Evolutionary conservation across 2,797 vertebrate genomes (phyloP).

Genomic region (Vireo griseus): DNA sequence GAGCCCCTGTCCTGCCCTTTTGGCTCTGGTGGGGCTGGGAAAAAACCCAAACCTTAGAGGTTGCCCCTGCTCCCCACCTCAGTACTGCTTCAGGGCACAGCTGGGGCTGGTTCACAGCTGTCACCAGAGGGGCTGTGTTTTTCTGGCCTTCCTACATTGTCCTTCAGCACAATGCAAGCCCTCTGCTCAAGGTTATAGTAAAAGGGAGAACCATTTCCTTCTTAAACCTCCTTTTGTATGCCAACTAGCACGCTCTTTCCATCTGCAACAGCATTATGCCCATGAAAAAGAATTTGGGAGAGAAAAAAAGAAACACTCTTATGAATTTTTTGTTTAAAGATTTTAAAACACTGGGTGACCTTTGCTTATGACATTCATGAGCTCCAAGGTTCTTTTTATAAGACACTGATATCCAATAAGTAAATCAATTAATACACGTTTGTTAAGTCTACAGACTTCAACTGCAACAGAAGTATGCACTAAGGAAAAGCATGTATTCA

Average conservation of each 20-base stretch:
- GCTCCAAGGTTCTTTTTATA: not conserved
- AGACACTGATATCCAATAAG: not conserved
- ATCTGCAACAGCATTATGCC: not conserved
- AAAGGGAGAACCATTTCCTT: not conserved
- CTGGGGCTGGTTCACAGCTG: not conserved
- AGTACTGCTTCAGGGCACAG: not conserved
- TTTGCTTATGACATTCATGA: not conserved
- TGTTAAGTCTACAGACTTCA: not conserved
- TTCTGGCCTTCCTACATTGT: not conserved
- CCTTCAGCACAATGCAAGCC: conserved; percentile 10
- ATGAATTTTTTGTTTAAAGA: not conserved
- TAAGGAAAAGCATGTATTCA: conserved; percentile 21
- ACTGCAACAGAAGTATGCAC: not conserved
- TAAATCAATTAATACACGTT: not conserved
- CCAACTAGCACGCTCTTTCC: not conserved
- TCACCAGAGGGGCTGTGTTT: not conserved
- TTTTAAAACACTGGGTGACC: not conserved
- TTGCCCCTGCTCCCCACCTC: not conserved
- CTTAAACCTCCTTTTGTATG: not conserved
- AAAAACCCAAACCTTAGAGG: not conserved
- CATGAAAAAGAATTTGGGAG: not conserved
- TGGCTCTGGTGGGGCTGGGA: not conserved
- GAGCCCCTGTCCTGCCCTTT: not conserved
- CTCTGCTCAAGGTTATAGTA: conserved; percentile 8
- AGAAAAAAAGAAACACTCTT: not conserved